Evolutionary conservation across 2,888 invertebrate species (phyloP).

Genomic region (Synanthedon formicaeformis): DNA sequence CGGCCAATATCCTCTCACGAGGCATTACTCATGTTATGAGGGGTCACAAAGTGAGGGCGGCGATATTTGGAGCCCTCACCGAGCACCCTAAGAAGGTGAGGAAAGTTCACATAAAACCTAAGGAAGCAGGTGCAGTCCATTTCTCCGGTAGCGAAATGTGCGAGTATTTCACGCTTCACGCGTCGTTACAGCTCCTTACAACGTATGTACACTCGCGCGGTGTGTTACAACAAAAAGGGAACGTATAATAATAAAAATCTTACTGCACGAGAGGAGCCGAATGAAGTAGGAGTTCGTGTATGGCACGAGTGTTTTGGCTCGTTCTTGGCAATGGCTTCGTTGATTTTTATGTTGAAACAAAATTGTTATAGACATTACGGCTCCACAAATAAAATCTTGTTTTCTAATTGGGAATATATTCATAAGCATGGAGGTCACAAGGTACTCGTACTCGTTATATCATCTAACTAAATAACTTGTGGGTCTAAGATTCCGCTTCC

Average conservation of each 20-base stretch:
- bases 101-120: conserved; percentile 67
- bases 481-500: too few species aligned
- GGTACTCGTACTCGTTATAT: too few species aligned
- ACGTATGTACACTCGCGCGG: conserved; percentile 28
- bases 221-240: conserved; percentile 50
- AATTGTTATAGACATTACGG: neutral
- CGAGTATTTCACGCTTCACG: conserved; percentile 63
- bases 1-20: conserved; percentile 64
- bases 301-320: conserved; percentile 13
- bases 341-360: neutral
- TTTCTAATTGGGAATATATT: too few species aligned
- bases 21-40: conserved; percentile 65
- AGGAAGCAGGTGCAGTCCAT: conserved; percentile 70
- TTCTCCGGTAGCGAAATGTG: conserved; percentile 60
- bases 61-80: conserved; percentile 64
- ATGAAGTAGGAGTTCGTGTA: conserved; percentile 36
- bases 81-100: conserved; percentile 60
- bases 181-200: conserved; percentile 52
- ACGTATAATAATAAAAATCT: conserved; percentile 63
- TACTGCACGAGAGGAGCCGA: conserved; percentile 35
- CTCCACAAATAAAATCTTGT: too few species aligned
- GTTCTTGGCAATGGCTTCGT: neutral
- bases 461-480: too few species aligned
- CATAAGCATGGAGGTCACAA: too few species aligned
- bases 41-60: conserved; percentile 67